Evolutionary conservation across 2,113 vertebrate genomes (phyloP).

Genomic region (Odocoileus hemionus): DNA sequence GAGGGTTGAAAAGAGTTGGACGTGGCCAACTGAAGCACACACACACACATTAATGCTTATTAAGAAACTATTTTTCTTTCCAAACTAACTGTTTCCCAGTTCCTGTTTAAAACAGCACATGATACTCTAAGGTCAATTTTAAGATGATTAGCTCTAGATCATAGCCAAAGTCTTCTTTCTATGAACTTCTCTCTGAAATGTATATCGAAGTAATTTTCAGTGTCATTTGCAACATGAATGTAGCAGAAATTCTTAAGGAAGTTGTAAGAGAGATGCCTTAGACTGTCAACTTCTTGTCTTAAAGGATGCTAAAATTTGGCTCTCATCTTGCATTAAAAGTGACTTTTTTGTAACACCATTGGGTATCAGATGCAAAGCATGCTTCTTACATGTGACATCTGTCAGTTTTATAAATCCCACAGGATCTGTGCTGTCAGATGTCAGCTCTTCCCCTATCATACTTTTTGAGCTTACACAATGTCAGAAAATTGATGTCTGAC

Average conservation of each 20-base stretch:
- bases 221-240: not conserved
- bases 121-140: not conserved
- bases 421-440: not conserved
- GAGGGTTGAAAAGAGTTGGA: not conserved
- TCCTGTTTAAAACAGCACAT: not conserved
- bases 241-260: not conserved
- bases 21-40: not conserved
- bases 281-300: not conserved
- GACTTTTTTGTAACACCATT: not conserved
- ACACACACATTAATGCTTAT: not conserved
- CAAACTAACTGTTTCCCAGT: not conserved
- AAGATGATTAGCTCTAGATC: not conserved
- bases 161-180: not conserved
- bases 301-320: not conserved
- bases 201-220: not conserved
- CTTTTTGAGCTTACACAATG: not conserved
- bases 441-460: not conserved
- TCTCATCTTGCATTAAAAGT: not conserved
- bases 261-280: not conserved
- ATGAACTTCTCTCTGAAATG: not conserved
- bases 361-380: not conserved
- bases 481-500: not conserved
- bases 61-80: not conserved
- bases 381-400: not conserved
- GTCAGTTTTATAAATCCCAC: not conserved